A percentile compares a stretch with the other conserved stretches of the same genome.
phyloP scores from a whole-genome alignment of 2,888 invertebrate genomes.

The Pseudococcus jackbeardsleyi region DNA sequence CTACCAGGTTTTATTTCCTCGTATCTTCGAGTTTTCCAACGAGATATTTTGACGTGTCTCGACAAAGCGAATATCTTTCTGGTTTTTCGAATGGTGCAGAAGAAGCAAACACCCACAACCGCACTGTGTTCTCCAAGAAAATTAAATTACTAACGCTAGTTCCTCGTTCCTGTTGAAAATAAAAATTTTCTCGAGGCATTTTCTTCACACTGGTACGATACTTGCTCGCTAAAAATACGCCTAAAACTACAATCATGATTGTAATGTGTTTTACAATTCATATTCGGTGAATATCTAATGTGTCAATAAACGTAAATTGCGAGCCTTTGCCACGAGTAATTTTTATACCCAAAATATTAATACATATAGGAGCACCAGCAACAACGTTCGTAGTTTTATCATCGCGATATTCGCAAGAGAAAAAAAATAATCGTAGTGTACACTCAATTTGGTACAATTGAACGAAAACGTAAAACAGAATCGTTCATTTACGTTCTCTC shows the following conservation, averaged over 20 bases:
- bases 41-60: background rate
- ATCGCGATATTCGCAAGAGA: background rate
- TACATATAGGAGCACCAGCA: background rate
- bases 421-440: background rate
- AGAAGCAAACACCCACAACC: conserved; percentile 10
- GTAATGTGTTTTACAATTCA: conserved; percentile 3
- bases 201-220: background rate
- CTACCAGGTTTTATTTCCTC: background rate
- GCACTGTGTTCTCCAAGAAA: background rate
- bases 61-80: background rate
- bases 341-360: background rate
- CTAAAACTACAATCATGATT: background rate
- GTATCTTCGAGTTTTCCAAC: background rate
- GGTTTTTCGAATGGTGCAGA: background rate
- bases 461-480: background rate
- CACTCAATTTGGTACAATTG: background rate
- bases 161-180: background rate
- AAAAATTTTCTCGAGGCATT: background rate
- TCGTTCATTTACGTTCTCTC: background rate
- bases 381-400: background rate
- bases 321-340: background rate
- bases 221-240: background rate
- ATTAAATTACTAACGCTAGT: background rate
- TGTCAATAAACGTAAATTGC: conserved; percentile 5
- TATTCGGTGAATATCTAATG: background rate